Evolutionary conservation across 2,797 vertebrate genomes (phyloP).

Genomic region (Pangasius krempfi): DNA sequence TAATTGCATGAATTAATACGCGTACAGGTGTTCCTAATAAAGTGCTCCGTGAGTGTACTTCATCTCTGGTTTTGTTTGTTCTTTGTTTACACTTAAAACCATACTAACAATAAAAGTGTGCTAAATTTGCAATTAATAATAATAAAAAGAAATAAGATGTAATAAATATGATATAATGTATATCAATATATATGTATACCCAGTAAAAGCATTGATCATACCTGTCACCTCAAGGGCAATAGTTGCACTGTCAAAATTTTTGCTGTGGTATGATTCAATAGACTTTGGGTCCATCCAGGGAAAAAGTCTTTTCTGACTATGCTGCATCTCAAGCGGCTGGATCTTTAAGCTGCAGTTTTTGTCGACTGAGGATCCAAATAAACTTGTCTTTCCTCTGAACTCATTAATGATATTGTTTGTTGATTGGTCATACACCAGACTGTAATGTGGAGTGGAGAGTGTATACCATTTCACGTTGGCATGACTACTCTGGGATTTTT

Average conservation of each 20-base stretch:
- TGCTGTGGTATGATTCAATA: slow-evolving; percentile 38
- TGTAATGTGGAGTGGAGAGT: slow-evolving; percentile 33
- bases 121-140: not conserved
- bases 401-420: not conserved
- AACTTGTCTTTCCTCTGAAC: slow-evolving; percentile 57
- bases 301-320: slow-evolving; percentile 61
- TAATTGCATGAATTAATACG: not conserved
- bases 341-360: slow-evolving; percentile 67
- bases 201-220: not conserved
- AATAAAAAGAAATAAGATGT: not conserved
- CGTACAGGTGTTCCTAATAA: not conserved
- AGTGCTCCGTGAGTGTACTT: not conserved
- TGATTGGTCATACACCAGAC: slow-evolving; percentile 48
- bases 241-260: not conserved
- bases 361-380: slow-evolving; percentile 31
- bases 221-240: slow-evolving; percentile 27
- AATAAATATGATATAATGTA: not conserved
- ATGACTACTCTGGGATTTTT: not conserved
- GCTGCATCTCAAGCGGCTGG: slow-evolving; percentile 43
- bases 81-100: not conserved
- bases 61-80: not conserved
- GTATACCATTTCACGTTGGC: slow-evolving; percentile 64
- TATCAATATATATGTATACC: not conserved
- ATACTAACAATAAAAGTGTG: not conserved
- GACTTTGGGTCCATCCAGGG: slow-evolving; percentile 65